phyloP scores from a whole-genome alignment of 2,797 vertebrate genomes.

The Lithobates pipiens region DNA sequence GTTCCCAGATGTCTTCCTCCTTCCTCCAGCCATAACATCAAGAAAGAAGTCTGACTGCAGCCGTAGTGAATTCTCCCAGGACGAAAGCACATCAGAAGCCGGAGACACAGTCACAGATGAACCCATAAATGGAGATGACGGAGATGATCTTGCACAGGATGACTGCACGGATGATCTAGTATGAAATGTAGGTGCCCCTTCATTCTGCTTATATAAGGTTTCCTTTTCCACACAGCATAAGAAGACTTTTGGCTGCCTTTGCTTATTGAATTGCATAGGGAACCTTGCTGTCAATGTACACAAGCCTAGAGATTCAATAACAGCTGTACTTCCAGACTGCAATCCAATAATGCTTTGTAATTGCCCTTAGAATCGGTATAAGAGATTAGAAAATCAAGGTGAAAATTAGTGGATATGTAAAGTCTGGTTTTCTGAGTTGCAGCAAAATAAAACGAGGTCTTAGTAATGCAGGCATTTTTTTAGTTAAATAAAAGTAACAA shows the following conservation, averaged over 20 bases:
- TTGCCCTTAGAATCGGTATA: too few species aligned
- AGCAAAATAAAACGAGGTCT: too few species aligned
- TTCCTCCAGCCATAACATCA: slow-evolving; percentile 70
- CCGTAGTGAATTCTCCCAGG: slow-evolving; percentile 80
- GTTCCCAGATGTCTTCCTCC: not conserved
- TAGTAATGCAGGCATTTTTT: too few species aligned
- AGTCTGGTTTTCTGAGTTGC: too few species aligned
- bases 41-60: slow-evolving; percentile 81
- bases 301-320: not conserved
- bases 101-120: slow-evolving; percentile 77
- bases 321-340: too few species aligned
- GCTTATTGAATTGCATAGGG: not conserved
- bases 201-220: not conserved
- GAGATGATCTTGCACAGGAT: slow-evolving; percentile 81
- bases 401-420: too few species aligned
- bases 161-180: slow-evolving; percentile 84
- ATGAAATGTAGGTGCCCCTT: slow-evolving; percentile 64
- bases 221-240: not conserved
- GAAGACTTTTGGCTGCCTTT: not conserved
- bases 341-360: too few species aligned
- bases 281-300: not conserved
- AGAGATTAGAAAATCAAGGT: too few species aligned
- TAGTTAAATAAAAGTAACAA: too few species aligned
- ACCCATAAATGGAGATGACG: slow-evolving; percentile 81
- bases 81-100: slow-evolving; percentile 84